phyloP scores from a whole-genome alignment of 2,888 invertebrate genomes.

The Epinotia demarniana region DNA sequence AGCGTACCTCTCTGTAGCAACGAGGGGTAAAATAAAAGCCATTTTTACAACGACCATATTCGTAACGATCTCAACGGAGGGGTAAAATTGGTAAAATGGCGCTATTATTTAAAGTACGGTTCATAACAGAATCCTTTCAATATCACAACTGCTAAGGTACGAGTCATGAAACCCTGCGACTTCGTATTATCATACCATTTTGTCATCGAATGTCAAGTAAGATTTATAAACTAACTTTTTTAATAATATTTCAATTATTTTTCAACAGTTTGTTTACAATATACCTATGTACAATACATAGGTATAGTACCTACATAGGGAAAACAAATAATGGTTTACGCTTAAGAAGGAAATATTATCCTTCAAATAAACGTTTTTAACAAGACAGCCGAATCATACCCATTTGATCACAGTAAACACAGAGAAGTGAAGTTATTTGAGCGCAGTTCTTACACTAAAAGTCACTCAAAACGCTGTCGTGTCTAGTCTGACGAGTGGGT shows the following conservation, averaged over 20 bases:
- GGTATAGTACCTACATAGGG: too few relatives aligned
- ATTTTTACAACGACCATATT: conserved; percentile 14
- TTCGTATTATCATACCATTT: too few relatives aligned
- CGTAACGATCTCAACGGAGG: not conserved
- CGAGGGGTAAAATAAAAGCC: conserved; percentile 17
- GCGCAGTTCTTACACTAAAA: conserved; percentile 32
- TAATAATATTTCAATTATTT: too few relatives aligned
- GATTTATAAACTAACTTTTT: too few relatives aligned
- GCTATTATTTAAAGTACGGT: not conserved
- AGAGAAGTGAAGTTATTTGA: not conserved
- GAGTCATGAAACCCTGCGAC: too few relatives aligned
- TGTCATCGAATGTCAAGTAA: too few relatives aligned
- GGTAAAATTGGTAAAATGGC: conserved; percentile 4
- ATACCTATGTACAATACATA: too few relatives aligned
- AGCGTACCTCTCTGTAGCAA: conserved; percentile 18
- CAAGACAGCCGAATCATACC: conserved; percentile 21
- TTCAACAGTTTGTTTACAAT: too few relatives aligned
- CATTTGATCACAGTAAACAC: conserved; percentile 1
- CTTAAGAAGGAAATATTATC: too few relatives aligned
- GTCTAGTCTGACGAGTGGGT: conserved; percentile 24
- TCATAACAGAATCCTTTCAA: not conserved
- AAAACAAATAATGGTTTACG: too few relatives aligned
- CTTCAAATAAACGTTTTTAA: not conserved
- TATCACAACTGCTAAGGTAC: too few relatives aligned
- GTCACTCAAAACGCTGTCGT: conserved; percentile 32